A percentile compares a stretch with the other conserved stretches of the same genome.
Evolutionary conservation across 2,797 vertebrate genomes (phyloP).

Genomic region (Eospalax fontanierii): DNA sequence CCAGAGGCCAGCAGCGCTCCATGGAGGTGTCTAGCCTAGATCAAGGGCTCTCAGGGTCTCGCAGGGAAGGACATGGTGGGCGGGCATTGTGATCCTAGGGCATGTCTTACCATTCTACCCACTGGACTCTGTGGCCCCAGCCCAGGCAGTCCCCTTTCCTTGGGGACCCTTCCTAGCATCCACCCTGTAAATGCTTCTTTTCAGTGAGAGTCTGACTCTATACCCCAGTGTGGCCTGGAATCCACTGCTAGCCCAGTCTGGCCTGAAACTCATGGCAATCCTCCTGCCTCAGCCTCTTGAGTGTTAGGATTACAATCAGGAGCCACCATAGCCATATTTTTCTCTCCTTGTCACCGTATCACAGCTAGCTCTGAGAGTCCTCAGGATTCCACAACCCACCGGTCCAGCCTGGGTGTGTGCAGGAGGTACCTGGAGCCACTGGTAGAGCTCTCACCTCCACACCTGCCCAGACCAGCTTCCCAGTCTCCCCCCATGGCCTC

Average conservation of each 20-base stretch:
- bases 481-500: background rate
- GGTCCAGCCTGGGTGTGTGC: background rate
- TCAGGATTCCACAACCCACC: background rate
- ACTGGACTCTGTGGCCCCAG: background rate
- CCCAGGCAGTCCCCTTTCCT: background rate
- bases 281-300: background rate
- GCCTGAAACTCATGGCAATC: background rate
- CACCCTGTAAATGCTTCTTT: background rate
- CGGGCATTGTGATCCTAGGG: rapidly evolving
- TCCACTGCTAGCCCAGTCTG: background rate
- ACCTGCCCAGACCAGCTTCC: background rate
- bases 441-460: background rate
- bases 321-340: background rate
- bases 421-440: background rate
- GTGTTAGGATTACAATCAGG: background rate
- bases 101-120: too few species aligned
- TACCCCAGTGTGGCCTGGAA: background rate
- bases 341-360: too few species aligned
- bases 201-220: background rate
- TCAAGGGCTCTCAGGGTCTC: background rate
- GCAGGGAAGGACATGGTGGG: background rate
- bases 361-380: background rate
- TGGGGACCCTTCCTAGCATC: background rate
- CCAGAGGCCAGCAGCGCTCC: background rate
- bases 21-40: background rate